Evolutionary conservation across 2,888 invertebrate species (phyloP), one percentile per base, ranked within the genome.

Genomic region (Callinectes sapidus): DNA sequence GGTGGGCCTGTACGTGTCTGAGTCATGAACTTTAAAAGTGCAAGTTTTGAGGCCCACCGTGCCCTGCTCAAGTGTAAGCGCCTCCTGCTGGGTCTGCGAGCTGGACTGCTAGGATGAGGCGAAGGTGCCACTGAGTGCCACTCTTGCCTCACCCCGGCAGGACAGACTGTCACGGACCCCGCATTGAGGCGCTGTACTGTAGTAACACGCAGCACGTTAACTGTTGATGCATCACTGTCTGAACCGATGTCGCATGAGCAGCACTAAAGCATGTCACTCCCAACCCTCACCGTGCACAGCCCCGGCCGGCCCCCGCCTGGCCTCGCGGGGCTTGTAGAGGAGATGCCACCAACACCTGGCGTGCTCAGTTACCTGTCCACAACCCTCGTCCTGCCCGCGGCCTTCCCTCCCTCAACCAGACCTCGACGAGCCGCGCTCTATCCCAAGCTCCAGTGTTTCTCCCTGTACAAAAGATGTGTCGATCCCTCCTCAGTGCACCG

Each of bases 1-100:
- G 54, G 77, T 89, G 89, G 93, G 93, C 93, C 88, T 93, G 93
- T 93, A 93, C 88, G 93, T 93, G 89, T 32, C 39, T 71, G 18
- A 86, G 10, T 42, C 28, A 66, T 39, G 39, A 39, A 39, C 35
- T 71, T 10, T 39, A 10, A 13, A 71, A 71, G 42, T 89, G 23
- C 89, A 89, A 23, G 61, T 71, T 42, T 89, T 35, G 18, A 71
- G 42, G 71, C 89, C 71, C 39, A 48, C 71, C 71, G 77, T 32
- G 39, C 18, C n/a, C 13, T 42, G 87, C 54, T 87, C 48, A 14
- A 71, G 6, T 28, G 71, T 28, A 18, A 71, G 71, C 28, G 71
- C 71, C 71, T 71, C 28, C 3, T n/a, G 71, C 71, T 28, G 28
- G 71, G 71, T 23, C 71, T 10, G 71, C 28, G 28, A n/a, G 71